Evolutionary conservation across 1,140 invertebrate genomes (phyloP), one percentile per base, ranked within the genome.

Genomic region (Drosophila teissieri): DNA sequence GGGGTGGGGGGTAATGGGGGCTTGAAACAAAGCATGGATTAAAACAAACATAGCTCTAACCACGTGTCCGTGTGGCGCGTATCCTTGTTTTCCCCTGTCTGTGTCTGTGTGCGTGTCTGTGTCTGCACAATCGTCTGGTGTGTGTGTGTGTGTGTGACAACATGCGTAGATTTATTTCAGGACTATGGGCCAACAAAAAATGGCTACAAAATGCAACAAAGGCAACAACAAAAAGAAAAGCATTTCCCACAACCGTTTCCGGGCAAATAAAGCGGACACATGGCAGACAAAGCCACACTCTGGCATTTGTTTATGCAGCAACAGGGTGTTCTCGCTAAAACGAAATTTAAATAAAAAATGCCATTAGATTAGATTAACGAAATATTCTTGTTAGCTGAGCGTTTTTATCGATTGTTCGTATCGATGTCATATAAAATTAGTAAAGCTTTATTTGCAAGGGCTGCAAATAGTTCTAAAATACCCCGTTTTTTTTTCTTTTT

Each of bases 41-140:
- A 65, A 85, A 67, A 56, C 72, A 73, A 83, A 78, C 76, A 70
- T 49, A 60, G 54, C 55, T 63, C 55, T 49, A 84, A 82, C 80
- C 80, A 80, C 76, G 76, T 83, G 80, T 80, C 37, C 60, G 48
- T 78, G 78, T 61, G 73, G 72, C 36, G 19, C 57, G 44, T 40
- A 53, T 67, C 27, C 64, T 63, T 60, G 58, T 74, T 40, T 68
- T 56, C 51, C 48, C 54, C 34, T 37, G 24, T 52, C 37, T 39
- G n/a, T 44, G 48, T 51, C 46, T 49, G 46, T 3, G 10, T 45
- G 12, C 31, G 46, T 15, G 24, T 27, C 24, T 19, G 51, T 45
- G 45, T 65, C 46, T 49, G 46, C 27, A 19, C 19, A 19, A 19
- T 19, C 19, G 19, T 19, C 46, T 49, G 46, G 57, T 3, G 17